Evolutionary conservation across 2,888 invertebrate genomes (phyloP).

Genomic region (Lepidocyrtoides sp.): DNA sequence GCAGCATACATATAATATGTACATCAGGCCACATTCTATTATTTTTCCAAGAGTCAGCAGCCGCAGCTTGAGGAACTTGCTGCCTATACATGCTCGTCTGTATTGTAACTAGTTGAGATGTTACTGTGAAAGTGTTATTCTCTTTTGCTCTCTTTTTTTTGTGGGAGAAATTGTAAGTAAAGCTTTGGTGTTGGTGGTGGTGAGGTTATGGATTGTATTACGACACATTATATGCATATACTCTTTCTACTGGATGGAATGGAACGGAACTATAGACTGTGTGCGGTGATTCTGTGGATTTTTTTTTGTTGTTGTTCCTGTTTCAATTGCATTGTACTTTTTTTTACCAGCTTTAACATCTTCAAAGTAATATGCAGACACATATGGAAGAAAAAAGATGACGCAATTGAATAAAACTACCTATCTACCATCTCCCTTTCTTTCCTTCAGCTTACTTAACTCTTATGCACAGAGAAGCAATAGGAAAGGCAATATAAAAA

Average conservation of each 20-base stretch:
- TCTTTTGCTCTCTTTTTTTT: not conserved
- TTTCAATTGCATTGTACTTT: conserved; percentile 66
- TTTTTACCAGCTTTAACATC: conserved; percentile 60
- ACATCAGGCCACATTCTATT: conserved; percentile 69
- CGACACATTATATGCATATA: conserved; percentile 3
- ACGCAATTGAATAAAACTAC: conserved; percentile 73
- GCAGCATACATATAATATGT: no score
- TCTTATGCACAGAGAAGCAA: conserved; percentile 5
- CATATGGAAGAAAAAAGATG: conserved; percentile 50
- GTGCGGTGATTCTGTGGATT: conserved; percentile 31
- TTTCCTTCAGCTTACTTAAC: not conserved
- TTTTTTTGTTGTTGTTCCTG: conserved; percentile 3
- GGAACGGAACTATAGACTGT: no score
- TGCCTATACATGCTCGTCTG: conserved; percentile 41
- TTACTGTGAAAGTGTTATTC: conserved; percentile 55
- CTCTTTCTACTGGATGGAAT: no score
- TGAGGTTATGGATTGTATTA: conserved; percentile 50
- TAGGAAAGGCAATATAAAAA: conserved; percentile 66
- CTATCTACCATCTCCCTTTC: not conserved
- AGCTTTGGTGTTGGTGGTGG: not conserved
- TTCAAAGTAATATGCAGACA: conserved; percentile 19
- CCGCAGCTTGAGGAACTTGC: conserved; percentile 15
- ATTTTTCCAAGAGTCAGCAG: conserved; percentile 43
- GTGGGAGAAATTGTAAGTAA: conserved; percentile 26
- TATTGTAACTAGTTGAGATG: conserved; percentile 61